These are phyloP conservation scores for Chouioia cunea DNA, from an alignment of 2,888 invertebrate genomes.

Conservation along the genomic window DNA sequence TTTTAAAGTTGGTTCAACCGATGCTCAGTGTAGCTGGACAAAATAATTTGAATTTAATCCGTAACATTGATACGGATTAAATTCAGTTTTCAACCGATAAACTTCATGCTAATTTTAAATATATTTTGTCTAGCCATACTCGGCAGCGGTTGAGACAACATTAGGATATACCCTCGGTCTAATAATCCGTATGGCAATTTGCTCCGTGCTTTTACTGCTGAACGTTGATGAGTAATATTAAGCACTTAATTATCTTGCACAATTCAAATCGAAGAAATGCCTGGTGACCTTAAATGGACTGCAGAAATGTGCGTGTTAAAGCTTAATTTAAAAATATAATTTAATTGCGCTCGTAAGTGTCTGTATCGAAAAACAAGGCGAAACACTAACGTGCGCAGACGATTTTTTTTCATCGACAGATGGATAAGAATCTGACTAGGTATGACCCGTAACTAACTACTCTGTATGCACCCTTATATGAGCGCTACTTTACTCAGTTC, in stretches of 20 bases:
- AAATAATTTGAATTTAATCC: no score
- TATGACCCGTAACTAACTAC: conserved; percentile 22
- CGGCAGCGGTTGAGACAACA: no score
- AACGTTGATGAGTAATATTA: conserved; percentile 8
- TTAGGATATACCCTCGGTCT: no score
- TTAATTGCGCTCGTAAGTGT: not conserved
- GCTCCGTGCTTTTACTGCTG: conserved; percentile 14
- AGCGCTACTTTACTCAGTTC: conserved; percentile 16
- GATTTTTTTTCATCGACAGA: conserved; percentile 5
- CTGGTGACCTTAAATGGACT: not conserved
- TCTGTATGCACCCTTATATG: conserved; percentile 30
- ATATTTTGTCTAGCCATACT: no score
- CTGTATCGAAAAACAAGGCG: not conserved
- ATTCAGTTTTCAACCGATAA: no score
- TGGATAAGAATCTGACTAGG: conserved; percentile 29
- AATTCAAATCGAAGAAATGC: conserved; percentile 10
- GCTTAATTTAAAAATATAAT: conserved; percentile 31
- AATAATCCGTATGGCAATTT: no score
- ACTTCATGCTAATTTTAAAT: no score
- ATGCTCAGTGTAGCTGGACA: no score
- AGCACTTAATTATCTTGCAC: conserved; percentile 15
- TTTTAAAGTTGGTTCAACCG: no score
- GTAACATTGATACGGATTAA: no score
- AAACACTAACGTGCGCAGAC: not conserved
- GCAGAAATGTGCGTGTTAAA: not conserved